Evolutionary conservation across 2,113 vertebrate genomes (phyloP).

Genomic region (Chlamydotis undulata): DNA sequence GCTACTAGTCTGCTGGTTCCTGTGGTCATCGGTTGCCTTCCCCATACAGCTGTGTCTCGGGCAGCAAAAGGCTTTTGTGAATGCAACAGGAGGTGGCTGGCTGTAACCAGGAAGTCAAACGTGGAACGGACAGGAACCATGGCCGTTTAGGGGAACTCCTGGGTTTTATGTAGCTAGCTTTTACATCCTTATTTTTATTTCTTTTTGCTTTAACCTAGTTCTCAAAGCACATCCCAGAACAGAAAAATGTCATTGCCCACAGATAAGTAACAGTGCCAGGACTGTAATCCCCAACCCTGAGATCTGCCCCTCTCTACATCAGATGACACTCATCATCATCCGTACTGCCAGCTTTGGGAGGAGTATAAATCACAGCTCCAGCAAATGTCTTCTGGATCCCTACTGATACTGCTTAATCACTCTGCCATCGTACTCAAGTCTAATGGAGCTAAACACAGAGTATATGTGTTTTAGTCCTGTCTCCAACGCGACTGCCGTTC

Average conservation of each 20-base stretch:
- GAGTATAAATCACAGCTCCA: not conserved
- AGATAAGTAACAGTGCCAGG: not conserved
- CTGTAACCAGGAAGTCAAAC: not conserved
- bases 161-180: not conserved
- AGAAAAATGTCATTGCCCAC: not conserved
- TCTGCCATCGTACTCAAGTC: not conserved
- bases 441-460: not conserved
- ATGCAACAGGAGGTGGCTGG: not conserved
- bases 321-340: not conserved
- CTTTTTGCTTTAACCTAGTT: not conserved
- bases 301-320: not conserved
- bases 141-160: no score
- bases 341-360: not conserved
- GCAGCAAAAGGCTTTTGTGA: not conserved
- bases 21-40: not conserved
- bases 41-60: not conserved
- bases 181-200: not conserved
- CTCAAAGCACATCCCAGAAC: not conserved
- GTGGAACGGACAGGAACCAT: not conserved
- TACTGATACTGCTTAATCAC: not conserved
- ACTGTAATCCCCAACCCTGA: not conserved
- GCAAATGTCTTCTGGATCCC: not conserved
- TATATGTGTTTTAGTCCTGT: not conserved
- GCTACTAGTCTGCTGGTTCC: not conserved
- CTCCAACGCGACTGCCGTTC: rapidly evolving